Conservation (phyloP, 2,113 vertebrate species). For the Caranx ignobilis region DNA sequence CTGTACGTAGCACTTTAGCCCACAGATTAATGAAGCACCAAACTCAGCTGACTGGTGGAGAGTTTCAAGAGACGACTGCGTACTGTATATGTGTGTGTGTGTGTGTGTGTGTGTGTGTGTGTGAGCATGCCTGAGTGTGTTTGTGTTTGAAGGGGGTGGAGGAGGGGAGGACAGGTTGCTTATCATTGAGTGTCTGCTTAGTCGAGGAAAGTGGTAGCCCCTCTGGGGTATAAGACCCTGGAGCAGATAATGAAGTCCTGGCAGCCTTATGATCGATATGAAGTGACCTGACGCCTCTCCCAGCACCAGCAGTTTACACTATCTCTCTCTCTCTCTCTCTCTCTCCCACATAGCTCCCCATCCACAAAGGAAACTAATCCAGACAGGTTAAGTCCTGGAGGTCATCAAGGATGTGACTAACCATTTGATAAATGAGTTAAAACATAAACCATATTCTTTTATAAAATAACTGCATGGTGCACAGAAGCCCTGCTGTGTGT, state of each 20-base stretch:
- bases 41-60: conserved; percentile 52
- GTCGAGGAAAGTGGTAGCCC: conserved; percentile 70
- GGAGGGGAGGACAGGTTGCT: conserved; percentile 40
- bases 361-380: conserved; percentile 19
- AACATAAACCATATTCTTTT: neutral
- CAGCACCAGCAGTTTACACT: conserved; percentile 36
- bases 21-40: conserved; percentile 67
- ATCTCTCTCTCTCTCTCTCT: conserved; percentile 41
- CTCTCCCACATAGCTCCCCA: conserved; percentile 12
- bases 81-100: neutral
- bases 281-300: conserved; percentile 59
- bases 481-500: neutral
- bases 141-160: conserved; percentile 9
- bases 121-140: conserved; percentile 16
- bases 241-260: conserved; percentile 79
- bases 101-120: neutral
- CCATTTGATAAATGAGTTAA: neutral
- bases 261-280: conserved; percentile 71
- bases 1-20: conserved; percentile 69
- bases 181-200: conserved; percentile 84
- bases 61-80: conserved; percentile 25
- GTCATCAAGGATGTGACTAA: conserved; percentile 6
- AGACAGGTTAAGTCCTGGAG: conserved; percentile 12
- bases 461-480: neutral
- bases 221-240: conserved; percentile 64